A percentile compares a stretch with the other conserved stretches of the same genome.
phyloP scores from a whole-genome alignment of 2,113 vertebrate species.

The Nannobrachium achirus region DNA sequence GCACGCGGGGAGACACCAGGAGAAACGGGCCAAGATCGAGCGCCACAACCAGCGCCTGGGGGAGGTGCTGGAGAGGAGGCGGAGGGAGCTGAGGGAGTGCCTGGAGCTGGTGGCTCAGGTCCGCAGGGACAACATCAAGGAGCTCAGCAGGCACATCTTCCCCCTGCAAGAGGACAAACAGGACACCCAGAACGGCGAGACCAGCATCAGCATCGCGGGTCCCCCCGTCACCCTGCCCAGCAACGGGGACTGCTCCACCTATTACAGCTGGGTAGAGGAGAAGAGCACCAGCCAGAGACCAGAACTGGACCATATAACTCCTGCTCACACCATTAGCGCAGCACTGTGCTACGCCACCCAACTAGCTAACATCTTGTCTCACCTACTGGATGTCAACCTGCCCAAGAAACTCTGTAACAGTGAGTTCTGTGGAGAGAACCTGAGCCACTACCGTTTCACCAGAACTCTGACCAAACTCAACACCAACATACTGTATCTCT shows the following conservation, averaged over 20 bases:
- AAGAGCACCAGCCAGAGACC: constrained; percentile 90
- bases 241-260: constrained; percentile 96
- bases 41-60: constrained; percentile 88
- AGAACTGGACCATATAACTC: constrained; percentile 94
- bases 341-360: constrained; percentile 95
- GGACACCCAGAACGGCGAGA: constrained; percentile 93
- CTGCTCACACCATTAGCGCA: constrained; percentile 94
- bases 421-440: constrained; percentile 97
- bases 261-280: constrained; percentile 94
- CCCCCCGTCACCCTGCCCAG: constrained; percentile 90
- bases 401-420: constrained; percentile 98
- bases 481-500: constrained; percentile 94
- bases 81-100: constrained; percentile 80
- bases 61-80: constrained; percentile 87
- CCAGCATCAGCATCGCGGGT: constrained; percentile 93
- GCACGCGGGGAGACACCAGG: constrained; percentile 90
- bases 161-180: constrained; percentile 91
- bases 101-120: constrained; percentile 84
- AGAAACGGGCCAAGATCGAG: constrained; percentile 96
- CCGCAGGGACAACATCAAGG: constrained; percentile 85
- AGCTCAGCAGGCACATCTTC: constrained; percentile 93
- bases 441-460: constrained; percentile 93
- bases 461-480: constrained; percentile 95
- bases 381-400: constrained; percentile 93
- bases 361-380: constrained; percentile 91